A percentile compares a stretch with the other conserved stretches of the same genome.
phyloP scores from a whole-genome alignment of 2,797 vertebrate species.

The Triplophysa yarkandensis region DNA sequence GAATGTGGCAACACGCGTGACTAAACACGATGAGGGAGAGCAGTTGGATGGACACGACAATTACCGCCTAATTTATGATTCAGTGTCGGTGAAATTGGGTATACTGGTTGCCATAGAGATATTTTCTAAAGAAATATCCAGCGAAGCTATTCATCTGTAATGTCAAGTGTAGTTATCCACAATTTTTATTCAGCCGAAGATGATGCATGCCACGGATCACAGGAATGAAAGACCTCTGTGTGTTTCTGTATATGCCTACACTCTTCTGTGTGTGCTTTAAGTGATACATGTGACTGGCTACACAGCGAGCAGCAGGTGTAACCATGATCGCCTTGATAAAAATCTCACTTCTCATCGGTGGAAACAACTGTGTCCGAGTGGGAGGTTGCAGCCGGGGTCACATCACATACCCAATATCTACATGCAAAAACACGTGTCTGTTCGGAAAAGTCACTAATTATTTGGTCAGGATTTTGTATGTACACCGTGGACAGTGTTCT shows the following conservation, averaged over 20 bases:
- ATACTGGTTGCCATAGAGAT: constrained; percentile 54
- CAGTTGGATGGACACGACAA: constrained; percentile 34
- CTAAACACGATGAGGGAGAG: constrained; percentile 28
- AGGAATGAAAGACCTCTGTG: not conserved
- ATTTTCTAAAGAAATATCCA: constrained; percentile 23
- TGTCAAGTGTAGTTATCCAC: constrained; percentile 34
- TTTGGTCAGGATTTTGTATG: not conserved
- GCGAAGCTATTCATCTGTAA: constrained; percentile 37
- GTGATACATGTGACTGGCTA: not conserved
- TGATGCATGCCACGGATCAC: not conserved
- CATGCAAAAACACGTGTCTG: not conserved
- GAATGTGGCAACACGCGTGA: constrained; percentile 29
- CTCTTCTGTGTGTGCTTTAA: not conserved
- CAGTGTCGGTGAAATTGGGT: constrained; percentile 45
- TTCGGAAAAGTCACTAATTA: not conserved
- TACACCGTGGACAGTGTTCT: not conserved
- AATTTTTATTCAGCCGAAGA: constrained; percentile 27
- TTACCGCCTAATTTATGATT: constrained; percentile 46
- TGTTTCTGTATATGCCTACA: constrained; percentile 9
- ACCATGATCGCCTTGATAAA: constrained; percentile 47
- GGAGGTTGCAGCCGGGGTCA: constrained; percentile 25
- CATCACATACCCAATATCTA: constrained; percentile 11
- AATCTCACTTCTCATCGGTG: constrained; percentile 52
- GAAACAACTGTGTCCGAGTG: constrained; percentile 52
- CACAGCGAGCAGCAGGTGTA: constrained; percentile 43